Conservation (phyloP, 2,113 vertebrate genomes). For the Austrofundulus limnaeus region DNA sequence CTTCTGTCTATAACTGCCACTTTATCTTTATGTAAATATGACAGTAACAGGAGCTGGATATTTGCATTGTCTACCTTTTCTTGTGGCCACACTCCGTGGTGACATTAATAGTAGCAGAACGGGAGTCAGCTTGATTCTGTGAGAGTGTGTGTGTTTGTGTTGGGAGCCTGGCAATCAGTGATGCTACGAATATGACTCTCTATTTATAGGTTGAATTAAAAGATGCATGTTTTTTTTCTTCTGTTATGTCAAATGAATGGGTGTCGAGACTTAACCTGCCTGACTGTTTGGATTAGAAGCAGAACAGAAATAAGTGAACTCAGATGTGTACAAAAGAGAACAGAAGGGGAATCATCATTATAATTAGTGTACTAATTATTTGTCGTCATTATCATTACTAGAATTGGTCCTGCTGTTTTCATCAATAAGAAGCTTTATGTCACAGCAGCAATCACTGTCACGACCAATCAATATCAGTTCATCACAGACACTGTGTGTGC, state of each 20-base stretch:
- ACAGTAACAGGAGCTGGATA: conserved; percentile 35
- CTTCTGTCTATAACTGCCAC: conserved; percentile 4
- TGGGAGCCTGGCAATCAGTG: not conserved
- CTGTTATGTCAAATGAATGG: conserved; percentile 42
- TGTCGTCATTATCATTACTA: conserved; percentile 8
- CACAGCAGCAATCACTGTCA: conserved; percentile 11
- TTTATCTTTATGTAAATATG: conserved; percentile 52
- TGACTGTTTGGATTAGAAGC: not conserved
- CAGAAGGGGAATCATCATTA: conserved; percentile 31
- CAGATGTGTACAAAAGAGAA: conserved; percentile 4
- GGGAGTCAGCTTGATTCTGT: not conserved
- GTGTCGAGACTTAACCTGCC: not conserved
- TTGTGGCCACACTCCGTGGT: not conserved
- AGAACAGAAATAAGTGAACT: conserved; percentile 6
- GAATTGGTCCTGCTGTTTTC: conserved; percentile 20
- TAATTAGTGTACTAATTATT: conserved; percentile 40
- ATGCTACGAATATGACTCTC: conserved; percentile 7
- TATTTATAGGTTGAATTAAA: conserved; percentile 55
- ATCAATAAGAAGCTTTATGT: conserved; percentile 24
- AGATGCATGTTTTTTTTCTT: conserved; percentile 38
- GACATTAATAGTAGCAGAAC: not conserved
- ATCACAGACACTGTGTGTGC: conserved; percentile 8
- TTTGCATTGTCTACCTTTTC: conserved; percentile 6
- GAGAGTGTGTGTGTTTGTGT: not conserved
- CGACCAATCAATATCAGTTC: not conserved